Percentiles rank a stretch among this genome's conserved stretches.
These are phyloP conservation scores for Enteromius fasciolatus DNA, from an alignment of 2,797 vertebrate genomes.

Conservation along the genomic window DNA sequence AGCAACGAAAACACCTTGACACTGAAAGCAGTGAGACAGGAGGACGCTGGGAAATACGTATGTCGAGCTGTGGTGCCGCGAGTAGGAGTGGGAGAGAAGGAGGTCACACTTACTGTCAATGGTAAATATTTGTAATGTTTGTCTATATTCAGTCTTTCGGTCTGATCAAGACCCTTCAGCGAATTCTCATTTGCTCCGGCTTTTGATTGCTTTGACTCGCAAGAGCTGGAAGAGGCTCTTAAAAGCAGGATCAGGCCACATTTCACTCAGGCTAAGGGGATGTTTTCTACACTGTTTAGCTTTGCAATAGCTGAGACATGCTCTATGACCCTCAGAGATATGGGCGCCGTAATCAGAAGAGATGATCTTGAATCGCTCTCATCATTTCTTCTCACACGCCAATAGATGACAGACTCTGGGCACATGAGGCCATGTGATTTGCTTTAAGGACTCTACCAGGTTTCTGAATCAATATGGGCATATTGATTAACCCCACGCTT, in stretches of 20 bases:
- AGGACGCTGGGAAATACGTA: constrained; percentile 96
- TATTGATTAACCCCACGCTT: constrained; percentile 46
- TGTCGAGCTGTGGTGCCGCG: constrained; percentile 96
- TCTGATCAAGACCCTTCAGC: constrained; percentile 18
- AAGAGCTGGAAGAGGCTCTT: constrained; percentile 35
- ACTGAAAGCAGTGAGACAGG: constrained; percentile 91
- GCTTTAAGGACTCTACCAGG: constrained; percentile 45
- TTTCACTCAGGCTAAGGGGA: constrained; percentile 6
- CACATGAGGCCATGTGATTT: constrained; percentile 35
- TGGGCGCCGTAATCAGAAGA: constrained; percentile 48
- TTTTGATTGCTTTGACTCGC: constrained; percentile 40
- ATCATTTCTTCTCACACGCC: constrained; percentile 53
- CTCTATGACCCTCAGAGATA: constrained; percentile 43
- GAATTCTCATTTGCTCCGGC: constrained; percentile 23
- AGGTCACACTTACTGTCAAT: constrained; percentile 95
- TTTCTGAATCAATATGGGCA: constrained; percentile 47
- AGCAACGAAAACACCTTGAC: constrained; percentile 96
- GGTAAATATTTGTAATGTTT: constrained; percentile 76
- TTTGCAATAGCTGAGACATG: constrained; percentile 25
- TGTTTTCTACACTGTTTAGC: constrained; percentile 43
- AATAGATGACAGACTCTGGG: constrained; percentile 41
- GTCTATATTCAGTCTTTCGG: neutral
- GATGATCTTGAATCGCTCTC: constrained; percentile 47
- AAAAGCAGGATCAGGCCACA: neutral
- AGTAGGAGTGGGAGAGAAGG: constrained; percentile 92